Evolutionary conservation across 2,888 invertebrate genomes (phyloP), one percentile per base, ranked within the genome.

Genomic region (Gastrophysa polygoni): DNA sequence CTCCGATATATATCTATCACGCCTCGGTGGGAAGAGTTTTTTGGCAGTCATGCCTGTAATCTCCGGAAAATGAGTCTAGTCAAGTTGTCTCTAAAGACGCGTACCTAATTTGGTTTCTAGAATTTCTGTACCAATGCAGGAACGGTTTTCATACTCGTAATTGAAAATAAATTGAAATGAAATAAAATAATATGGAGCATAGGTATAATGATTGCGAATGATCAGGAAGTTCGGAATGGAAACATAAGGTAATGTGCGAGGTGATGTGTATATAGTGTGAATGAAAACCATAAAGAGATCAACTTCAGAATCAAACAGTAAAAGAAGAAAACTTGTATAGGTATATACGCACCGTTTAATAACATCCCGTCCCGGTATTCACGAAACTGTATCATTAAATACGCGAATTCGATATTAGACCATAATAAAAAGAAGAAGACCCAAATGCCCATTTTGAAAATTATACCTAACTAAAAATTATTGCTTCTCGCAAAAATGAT

Each of bases 401-500:
- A 71, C 63, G 70, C 66, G 73, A 72, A 74, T 75, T 73, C 71
- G 65, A 71, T 70, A 75, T 75, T 77, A 77, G 74, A 72, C 68
- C 69, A 73, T 66, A 58, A 70, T 73, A 74, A 75, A 76, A 77
- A 75, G 73, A 76, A 69, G 74, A 75, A 71, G 63, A 71, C 68
- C 56, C 73, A 73, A 71, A 72, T 72, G 75, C 70, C 74, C 74
- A 77, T 77, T 79, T 79, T 75, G 69, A 70, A 80, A 79, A 81
- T 81, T 80, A 80, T 79, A 79, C 75, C 78, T 71, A 75, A 75
- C 74, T 72, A 73, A 74, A 78, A 81, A 80, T 79, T 78, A 80
- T 78, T 78, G 75, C 76, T 77, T 77, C 78, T 78, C 76, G 73
- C 72, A 75, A 78, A 80, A 80, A 80, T 79, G 78, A 80, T 81